Evolutionary conservation across 2,113 vertebrate species (phyloP).

Genomic region (Jaculus jaculus): DNA sequence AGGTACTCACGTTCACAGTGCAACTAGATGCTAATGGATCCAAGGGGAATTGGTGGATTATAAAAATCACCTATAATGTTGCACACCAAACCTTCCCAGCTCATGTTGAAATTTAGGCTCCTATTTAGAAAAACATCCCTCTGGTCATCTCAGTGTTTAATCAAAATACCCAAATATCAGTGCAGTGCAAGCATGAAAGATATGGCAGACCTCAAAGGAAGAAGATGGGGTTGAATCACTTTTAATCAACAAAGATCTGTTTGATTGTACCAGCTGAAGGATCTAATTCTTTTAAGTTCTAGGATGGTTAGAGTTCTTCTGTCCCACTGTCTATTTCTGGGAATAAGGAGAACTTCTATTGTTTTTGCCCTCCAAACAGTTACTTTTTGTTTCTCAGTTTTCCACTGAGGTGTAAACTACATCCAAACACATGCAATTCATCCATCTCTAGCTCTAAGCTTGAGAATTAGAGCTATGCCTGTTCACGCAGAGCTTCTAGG

Average conservation of each 20-base stretch:
- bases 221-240: background rate
- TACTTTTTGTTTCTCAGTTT: background rate
- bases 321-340: background rate
- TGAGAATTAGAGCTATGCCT: background rate
- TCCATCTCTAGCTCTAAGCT: background rate
- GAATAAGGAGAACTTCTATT: background rate
- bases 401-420: background rate
- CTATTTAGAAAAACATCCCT: background rate
- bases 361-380: background rate
- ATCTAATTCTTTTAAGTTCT: background rate
- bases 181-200: background rate
- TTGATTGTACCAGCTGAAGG: background rate
- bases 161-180: background rate
- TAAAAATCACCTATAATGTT: background rate
- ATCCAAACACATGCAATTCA: background rate
- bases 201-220: rapidly evolving
- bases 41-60: background rate
- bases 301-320: background rate
- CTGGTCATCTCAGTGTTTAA: background rate
- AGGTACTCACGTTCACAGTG: background rate
- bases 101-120: background rate
- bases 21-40: background rate
- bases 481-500: background rate
- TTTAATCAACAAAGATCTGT: background rate
- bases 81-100: background rate